phyloP scores from a whole-genome alignment of 2,888 invertebrate species.

The Cheilosia grossa region DNA sequence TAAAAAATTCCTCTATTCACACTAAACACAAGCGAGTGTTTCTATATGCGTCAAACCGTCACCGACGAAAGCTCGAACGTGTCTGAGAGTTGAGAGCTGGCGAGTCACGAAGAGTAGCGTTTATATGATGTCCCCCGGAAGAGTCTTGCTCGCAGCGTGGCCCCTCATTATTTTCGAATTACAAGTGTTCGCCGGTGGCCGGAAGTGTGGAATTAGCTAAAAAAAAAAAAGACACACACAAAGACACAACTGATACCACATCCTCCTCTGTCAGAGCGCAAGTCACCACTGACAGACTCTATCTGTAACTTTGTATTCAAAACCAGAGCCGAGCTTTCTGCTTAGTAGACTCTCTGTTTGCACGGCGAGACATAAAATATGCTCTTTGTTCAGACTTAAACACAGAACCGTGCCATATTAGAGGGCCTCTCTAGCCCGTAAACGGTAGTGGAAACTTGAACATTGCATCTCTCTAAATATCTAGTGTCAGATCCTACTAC shows the following conservation, averaged over 20 bases:
- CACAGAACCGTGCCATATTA: constrained; percentile 7
- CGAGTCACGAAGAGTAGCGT: constrained; percentile 13
- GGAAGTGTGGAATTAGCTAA: constrained; percentile 66
- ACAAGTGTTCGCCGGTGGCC: constrained; percentile 40
- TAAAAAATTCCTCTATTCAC: constrained; percentile 7
- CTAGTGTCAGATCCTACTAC: constrained; percentile 20
- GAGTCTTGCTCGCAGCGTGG: constrained; percentile 4
- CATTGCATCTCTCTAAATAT: neutral
- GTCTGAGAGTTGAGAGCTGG: constrained; percentile 44
- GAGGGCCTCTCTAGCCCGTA: constrained; percentile 9
- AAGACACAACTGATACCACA: neutral
- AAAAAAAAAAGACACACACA: constrained; percentile 35
- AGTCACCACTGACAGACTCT: constrained; percentile 3
- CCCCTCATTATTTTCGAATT: constrained; percentile 54
- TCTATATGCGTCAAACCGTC: constrained; percentile 29
- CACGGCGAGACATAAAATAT: neutral
- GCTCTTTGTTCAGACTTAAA: constrained; percentile 33
- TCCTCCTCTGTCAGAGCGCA: constrained; percentile 7
- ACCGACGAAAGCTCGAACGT: constrained; percentile 66
- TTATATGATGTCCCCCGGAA: constrained; percentile 48
- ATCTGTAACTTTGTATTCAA: neutral
- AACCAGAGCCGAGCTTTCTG: constrained; percentile 30
- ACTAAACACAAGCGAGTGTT: constrained; percentile 9
- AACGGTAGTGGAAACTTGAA: constrained; percentile 27
- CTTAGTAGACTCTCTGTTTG: constrained; percentile 21